Base-by-base conservation (phyloP, 2,888 invertebrate genomes). In the Glaucopsyche alexis region DNA sequence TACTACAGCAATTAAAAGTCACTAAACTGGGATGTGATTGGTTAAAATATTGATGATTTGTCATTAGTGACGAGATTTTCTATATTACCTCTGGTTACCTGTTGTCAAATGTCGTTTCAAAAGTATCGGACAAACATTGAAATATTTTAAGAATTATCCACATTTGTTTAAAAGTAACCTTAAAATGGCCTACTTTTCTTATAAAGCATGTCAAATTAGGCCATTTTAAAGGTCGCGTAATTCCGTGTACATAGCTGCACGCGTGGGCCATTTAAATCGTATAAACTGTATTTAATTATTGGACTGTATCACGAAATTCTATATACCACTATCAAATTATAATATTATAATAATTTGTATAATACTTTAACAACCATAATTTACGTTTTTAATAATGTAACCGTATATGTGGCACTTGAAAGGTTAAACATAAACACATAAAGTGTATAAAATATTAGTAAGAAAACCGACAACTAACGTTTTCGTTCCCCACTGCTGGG, bases 261-360 rank as follows among this genome's bases (percentile, higher is more conserved):
- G 69, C 47, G 69, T 69, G 29, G 19, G 49, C 69, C 47, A 69
- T 69, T 69, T 49, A 47, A 47, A 69, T 13, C 19, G 45, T 45
- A 45, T 13, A 19, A 69, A 69, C 47, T 69, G 45, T 69, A 69
- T 47, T 69, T 69, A 49, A 49, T 69, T 67, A 67, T 67, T 67
- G 11, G 16, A 45, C 29, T 45, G 47, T 47, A 49, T 16, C 69
- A 69, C 47, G 69, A 69, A 67, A 69, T 47, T 45, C 8, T 69
- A 45, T 49, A 7, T 11, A 29, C 55, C 55, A 16, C 60, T 13
- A 60, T 60, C 60, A 60, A 60, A 60, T 29, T 60, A n/a, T n/a
- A n/a, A n/a, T 29, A 29, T 29, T 60, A 67, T 42, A 16, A 42
- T 67, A 67, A 67, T 67, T 4, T 42, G 19, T 45, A 9, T 67